A percentile compares a stretch with the other conserved stretches of the same genome.
Conservation (phyloP, 2,888 invertebrate species). For the Opisthograptis luteolata region DNA sequence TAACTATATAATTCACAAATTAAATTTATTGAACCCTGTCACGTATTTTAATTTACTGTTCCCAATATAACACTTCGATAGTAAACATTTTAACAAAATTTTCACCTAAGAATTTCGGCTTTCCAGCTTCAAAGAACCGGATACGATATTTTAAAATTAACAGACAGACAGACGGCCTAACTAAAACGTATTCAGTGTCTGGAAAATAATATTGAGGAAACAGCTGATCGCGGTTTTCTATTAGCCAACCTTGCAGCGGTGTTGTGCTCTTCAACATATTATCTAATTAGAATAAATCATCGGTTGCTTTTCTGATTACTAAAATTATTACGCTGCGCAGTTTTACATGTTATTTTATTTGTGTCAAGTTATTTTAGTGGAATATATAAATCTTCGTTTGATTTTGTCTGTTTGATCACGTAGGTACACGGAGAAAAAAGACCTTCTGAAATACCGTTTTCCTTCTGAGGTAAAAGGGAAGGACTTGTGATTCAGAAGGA, state of each 20-base stretch:
- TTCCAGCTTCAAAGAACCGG: conserved; percentile 35
- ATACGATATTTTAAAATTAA: conserved; percentile 32
- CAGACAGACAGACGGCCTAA: conserved; percentile 28
- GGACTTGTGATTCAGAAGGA: no score
- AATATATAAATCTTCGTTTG: not conserved
- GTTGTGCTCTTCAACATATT: conserved; percentile 10
- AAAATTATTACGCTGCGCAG: conserved; percentile 19
- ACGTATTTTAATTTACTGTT: conserved; percentile 16
- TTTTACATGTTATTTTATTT: conserved; percentile 15
- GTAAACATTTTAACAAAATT: conserved; percentile 24
- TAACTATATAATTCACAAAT: conserved; percentile 17
- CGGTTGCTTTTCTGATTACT: conserved; percentile 8
- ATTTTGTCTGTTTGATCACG: not conserved
- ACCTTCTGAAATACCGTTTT: no score
- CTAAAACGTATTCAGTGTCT: conserved; percentile 33
- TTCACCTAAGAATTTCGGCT: conserved; percentile 20
- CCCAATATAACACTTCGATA: conserved; percentile 20
- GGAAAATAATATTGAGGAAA: conserved; percentile 25
- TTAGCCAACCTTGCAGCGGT: conserved; percentile 18
- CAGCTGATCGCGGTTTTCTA: conserved; percentile 27
- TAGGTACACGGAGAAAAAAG: no score
- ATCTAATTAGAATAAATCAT: conserved; percentile 26
- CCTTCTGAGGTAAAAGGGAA: no score
- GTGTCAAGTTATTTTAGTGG: conserved; percentile 13
- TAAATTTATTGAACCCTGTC: conserved; percentile 25